These are phyloP conservation scores for Prolemur simus DNA, from an alignment of 2,113 vertebrate species.

Conservation along the genomic window DNA sequence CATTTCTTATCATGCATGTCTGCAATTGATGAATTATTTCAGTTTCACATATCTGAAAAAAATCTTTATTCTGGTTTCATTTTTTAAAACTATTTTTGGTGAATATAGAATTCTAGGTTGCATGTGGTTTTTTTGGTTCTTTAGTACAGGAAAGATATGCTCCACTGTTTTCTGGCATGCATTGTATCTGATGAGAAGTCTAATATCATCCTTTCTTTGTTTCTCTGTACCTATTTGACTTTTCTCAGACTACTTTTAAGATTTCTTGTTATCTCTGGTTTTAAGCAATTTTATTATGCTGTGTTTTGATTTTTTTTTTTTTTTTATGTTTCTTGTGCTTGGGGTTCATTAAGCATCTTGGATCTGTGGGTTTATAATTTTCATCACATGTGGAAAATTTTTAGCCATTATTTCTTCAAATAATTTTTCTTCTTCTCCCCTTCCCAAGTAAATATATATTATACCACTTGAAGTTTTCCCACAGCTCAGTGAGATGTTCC, in stretches of 20 bases:
- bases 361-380: neutral
- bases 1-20: neutral
- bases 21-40: neutral
- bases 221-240: neutral
- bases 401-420: neutral
- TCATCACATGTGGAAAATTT: neutral
- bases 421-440: neutral
- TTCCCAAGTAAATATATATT: neutral
- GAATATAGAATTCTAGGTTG: neutral
- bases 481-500: neutral
- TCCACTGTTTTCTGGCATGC: neutral
- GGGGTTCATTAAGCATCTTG: neutral
- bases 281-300: neutral
- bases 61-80: neutral
- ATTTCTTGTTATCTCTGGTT: neutral
- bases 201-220: neutral
- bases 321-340: neutral
- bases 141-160: neutral
- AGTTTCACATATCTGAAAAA: neutral
- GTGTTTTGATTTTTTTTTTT: neutral
- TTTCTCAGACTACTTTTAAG: neutral
- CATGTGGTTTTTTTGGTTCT: neutral
- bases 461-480: neutral
- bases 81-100: neutral
- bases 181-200: neutral